These are phyloP conservation scores for Trissonchulus latispiculum DNA, from an alignment of 2,888 invertebrate genomes.

Conservation along the genomic window DNA sequence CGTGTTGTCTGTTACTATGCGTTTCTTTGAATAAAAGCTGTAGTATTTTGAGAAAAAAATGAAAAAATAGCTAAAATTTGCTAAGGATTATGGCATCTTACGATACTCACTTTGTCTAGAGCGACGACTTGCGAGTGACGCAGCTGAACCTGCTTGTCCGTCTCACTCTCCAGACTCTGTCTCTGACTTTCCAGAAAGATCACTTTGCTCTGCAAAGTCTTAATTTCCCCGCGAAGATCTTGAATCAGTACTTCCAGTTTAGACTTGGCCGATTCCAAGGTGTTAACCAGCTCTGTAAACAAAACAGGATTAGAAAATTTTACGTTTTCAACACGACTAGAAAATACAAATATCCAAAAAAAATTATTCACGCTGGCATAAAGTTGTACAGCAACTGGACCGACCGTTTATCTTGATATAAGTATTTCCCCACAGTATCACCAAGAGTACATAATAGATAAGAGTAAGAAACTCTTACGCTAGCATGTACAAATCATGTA, in stretches of 20 bases:
- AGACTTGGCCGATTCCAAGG: constrained; percentile 35
- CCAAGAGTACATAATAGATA: too few relatives aligned
- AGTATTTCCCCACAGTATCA: too few relatives aligned
- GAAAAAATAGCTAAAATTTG: too few relatives aligned
- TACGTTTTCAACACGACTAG: constrained; percentile 10
- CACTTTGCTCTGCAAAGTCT: constrained; percentile 39
- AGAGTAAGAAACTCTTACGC: too few relatives aligned
- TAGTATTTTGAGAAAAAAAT: too few relatives aligned
- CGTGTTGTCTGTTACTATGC: too few relatives aligned
- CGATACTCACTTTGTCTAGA: constrained; percentile 42
- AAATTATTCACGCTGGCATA: too few relatives aligned
- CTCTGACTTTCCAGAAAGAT: constrained; percentile 42
- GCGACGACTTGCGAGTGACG: constrained; percentile 41
- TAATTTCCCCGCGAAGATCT: constrained; percentile 39
- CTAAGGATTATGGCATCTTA: too few relatives aligned
- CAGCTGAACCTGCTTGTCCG: constrained; percentile 40
- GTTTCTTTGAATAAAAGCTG: too few relatives aligned
- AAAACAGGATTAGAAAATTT: constrained; percentile 34
- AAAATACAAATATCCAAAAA: not conserved
- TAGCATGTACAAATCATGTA: too few relatives aligned
- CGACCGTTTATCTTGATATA: too few relatives aligned
- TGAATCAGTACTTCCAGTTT: constrained; percentile 36
- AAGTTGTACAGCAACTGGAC: too few relatives aligned
- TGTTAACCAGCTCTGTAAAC: constrained; percentile 33
- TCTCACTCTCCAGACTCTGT: constrained; percentile 40